phyloP scores from a whole-genome alignment of 2,113 vertebrate genomes.

The Mixornis gularis region DNA sequence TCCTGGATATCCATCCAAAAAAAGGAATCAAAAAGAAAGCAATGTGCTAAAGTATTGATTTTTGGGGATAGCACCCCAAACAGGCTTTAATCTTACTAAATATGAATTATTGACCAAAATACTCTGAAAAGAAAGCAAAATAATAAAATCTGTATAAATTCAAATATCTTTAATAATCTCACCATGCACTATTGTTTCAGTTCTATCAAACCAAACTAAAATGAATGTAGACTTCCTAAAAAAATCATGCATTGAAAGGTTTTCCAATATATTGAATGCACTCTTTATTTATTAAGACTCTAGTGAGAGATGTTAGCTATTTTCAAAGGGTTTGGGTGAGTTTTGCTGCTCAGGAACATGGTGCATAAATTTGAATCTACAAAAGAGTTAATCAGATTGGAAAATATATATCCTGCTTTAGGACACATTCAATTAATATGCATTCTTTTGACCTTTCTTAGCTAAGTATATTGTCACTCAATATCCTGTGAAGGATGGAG shows the following conservation, averaged over 20 bases:
- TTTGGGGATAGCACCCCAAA: neutral
- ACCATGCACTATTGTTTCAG: neutral
- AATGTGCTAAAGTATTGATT: neutral
- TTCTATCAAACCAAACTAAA: neutral
- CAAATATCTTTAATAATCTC: neutral
- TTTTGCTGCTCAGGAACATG: neutral
- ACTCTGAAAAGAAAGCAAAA: neutral
- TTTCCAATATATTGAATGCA: neutral
- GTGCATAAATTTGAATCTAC: neutral
- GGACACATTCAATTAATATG: neutral
- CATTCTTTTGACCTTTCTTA: conserved; percentile 7
- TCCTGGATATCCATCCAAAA: neutral
- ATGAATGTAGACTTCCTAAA: neutral
- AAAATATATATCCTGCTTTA: neutral
- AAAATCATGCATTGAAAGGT: neutral
- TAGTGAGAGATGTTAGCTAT: neutral
- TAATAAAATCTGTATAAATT: neutral
- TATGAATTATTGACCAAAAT: neutral
- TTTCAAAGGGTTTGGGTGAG: neutral
- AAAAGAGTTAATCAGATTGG: neutral
- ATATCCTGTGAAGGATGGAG: neutral
- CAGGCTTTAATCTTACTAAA: neutral
- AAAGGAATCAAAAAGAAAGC: conserved; percentile 10
- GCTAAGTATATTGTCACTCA: neutral
- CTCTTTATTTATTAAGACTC: neutral